phyloP scores from a whole-genome alignment of 2,113 vertebrate genomes.

The Lethenteron reissneri region DNA sequence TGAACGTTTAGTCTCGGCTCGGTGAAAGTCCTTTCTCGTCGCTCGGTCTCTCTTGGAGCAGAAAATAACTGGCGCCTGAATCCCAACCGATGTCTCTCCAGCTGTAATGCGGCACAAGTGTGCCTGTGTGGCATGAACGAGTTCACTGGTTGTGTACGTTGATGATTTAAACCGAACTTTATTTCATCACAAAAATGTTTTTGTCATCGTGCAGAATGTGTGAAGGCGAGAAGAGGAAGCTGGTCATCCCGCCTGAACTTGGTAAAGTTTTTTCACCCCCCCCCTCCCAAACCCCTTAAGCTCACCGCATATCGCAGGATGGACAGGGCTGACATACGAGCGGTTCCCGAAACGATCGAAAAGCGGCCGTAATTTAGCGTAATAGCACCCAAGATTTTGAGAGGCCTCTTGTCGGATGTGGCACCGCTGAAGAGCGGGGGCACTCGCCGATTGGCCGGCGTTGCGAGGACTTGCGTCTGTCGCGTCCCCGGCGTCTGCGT shows the following conservation, averaged over 20 bases:
- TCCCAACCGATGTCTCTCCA: too few species aligned
- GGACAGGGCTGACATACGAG: neutral
- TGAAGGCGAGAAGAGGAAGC: slow-evolving; percentile 67
- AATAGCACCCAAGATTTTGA: neutral
- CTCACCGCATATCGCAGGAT: neutral
- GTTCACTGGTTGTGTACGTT: too few species aligned
- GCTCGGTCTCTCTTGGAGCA: too few species aligned
- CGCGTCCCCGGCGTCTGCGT: neutral
- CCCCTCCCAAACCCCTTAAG: neutral
- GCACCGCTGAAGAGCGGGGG: neutral
- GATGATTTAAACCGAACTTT: too few species aligned
- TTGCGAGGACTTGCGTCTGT: neutral
- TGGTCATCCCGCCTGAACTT: slow-evolving; percentile 65
- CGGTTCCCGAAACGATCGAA: neutral
- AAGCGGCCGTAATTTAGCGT: neutral
- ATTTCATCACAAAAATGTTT: too few species aligned
- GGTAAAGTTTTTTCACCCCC: slow-evolving; percentile 20
- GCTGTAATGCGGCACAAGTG: too few species aligned
- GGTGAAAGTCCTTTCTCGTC: too few species aligned
- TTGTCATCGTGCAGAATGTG: slow-evolving; percentile 34
- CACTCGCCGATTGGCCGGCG: too few species aligned
- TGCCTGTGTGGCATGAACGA: too few species aligned
- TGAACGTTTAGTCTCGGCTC: too few species aligned
- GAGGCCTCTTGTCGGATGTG: neutral
- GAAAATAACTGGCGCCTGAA: too few species aligned